These are phyloP conservation scores for Nannospalax galili DNA, from an alignment of 2,113 vertebrate species.

Conservation along the genomic window DNA sequence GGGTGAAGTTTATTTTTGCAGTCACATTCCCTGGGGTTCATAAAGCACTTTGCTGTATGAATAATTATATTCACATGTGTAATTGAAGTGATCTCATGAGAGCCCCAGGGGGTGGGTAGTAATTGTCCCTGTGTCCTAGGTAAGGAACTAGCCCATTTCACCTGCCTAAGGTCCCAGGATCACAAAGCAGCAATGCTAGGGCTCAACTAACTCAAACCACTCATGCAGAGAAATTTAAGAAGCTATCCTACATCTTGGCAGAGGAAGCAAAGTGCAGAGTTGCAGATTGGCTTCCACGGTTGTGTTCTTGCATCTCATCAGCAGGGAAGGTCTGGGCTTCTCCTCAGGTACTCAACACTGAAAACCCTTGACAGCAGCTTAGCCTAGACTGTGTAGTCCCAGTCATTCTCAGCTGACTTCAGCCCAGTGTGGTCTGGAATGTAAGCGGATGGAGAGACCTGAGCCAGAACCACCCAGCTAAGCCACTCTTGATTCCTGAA, in stretches of 20 bases:
- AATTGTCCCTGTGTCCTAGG: not conserved
- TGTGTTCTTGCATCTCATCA: not conserved
- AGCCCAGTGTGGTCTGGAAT: not conserved
- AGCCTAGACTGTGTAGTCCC: not conserved
- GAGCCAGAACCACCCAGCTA: not conserved
- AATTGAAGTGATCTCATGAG: slow-evolving; percentile 24
- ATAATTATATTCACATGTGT: not conserved
- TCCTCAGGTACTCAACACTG: not conserved
- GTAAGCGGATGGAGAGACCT: not conserved
- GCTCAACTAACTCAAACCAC: slow-evolving; percentile 15
- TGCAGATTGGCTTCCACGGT: not conserved
- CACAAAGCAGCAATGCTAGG: not conserved
- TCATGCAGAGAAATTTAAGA: not conserved
- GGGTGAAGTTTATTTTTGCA: not conserved
- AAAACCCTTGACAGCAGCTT: not conserved
- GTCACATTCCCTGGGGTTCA: slow-evolving; percentile 7
- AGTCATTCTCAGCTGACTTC: not conserved
- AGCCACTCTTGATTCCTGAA: not conserved
- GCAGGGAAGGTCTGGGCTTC: not conserved
- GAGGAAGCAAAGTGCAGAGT: not conserved
- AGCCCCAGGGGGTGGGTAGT: not conserved
- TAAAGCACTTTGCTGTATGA: not conserved
- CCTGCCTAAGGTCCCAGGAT: not conserved
- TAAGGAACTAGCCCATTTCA: not conserved
- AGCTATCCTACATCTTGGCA: not conserved